Base-by-base conservation (phyloP, 2,888 invertebrate species). In the Adelphocoris suturalis region DNA sequence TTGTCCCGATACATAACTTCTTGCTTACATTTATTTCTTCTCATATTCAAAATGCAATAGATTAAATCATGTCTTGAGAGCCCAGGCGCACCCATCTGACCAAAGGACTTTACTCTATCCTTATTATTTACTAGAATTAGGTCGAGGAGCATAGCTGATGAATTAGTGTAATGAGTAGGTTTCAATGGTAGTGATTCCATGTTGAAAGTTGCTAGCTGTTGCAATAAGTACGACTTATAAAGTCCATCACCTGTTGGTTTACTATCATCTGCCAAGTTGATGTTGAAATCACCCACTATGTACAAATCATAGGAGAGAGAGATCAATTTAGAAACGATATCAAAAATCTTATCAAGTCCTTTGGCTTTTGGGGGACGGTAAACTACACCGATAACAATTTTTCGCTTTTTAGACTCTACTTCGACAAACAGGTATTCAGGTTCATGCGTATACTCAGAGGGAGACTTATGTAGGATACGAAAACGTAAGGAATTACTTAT, bases 21-120 rank as follows among this genome's bases (percentile, higher is more conserved):
- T n/a, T 61, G 61, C n/a, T 61, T 61, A 61, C 61, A 19, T 9
- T 61, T 61, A 19, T 61, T 61, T n/a, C 61, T 61, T n/a, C 61
- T 61, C 61, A 61, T 19, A 61, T 61, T 61, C 61, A 61, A 61
- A 61, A 61, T 61, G n/a, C 61, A 61, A 61, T 61, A 61, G n/a
- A 61, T 61, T 61, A 61, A n/a, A 9, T 61, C 61, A 9, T 61
- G 61, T 61, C 61, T 61, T 4, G 61, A 61, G 19, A 61, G 61
- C 2, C 61, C 61, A n/a, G 61, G 61, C 19, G 61, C 16, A 19
- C 61, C 61, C 61, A 61, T 61, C 19, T 61, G 61, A n/a, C n/a
- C n/a, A n/a, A n/a, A n/a, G n/a, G n/a, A n/a, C n/a, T n/a, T n/a
- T n/a, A n/a, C n/a, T n/a, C 61, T 61, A 7, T 9, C 61, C 3